These are phyloP conservation scores for Drymodes brunneopygia DNA, from an alignment of 2,113 vertebrate genomes.

Conservation along the genomic window DNA sequence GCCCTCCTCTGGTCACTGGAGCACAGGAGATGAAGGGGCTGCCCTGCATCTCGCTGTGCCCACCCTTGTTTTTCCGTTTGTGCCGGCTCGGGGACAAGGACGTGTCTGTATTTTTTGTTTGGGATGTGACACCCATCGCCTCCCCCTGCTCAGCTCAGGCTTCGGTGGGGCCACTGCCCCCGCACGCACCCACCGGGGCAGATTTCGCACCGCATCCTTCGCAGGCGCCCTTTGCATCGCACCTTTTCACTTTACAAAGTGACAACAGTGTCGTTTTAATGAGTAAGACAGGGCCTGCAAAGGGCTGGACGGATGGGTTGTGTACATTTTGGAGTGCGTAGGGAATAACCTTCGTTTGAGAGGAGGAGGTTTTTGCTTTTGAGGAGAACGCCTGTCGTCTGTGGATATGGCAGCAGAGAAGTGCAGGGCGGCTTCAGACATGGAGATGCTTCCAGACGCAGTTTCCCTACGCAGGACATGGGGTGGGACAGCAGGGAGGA, in stretches of 20 bases:
- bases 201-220: background rate
- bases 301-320: background rate
- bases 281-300: background rate
- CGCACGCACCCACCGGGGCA: background rate
- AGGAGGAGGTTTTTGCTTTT: background rate
- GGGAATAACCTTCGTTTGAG: background rate
- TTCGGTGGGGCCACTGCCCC: background rate
- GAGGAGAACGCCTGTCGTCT: background rate
- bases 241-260: background rate
- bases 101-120: accelerated
- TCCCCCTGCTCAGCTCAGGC: background rate
- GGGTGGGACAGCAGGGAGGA: slow-evolving; percentile 23
- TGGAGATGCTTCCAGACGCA: background rate
- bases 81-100: background rate
- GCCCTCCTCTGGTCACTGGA: accelerated
- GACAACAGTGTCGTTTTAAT: background rate
- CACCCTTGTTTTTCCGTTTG: background rate
- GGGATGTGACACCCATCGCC: accelerated
- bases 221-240: background rate
- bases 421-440: background rate
- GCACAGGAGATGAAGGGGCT: background rate
- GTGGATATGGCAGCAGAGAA: background rate
- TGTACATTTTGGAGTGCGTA: background rate
- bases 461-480: background rate
- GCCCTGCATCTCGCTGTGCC: accelerated